These are phyloP conservation scores for Calameuta pallipes DNA, from an alignment of 2,888 invertebrate species.

Conservation along the genomic window DNA sequence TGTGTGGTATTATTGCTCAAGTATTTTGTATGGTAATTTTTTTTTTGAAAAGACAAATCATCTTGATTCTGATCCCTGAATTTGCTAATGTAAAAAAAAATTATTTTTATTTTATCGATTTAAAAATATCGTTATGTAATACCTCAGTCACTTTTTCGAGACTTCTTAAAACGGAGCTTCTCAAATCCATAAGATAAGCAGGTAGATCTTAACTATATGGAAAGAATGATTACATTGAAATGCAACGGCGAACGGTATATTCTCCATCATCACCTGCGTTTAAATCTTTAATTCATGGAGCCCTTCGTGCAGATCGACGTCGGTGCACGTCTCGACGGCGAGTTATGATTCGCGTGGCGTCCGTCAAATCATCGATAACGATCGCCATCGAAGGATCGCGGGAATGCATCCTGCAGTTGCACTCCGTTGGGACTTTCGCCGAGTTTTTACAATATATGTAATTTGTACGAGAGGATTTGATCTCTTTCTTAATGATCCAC, in stretches of 20 bases:
- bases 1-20: too few relatives aligned
- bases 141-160: not conserved
- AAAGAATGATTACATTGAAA: not conserved
- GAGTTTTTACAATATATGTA: not conserved
- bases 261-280: conserved; percentile 39
- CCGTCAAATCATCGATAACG: conserved; percentile 40
- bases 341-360: conserved; percentile 42
- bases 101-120: not conserved
- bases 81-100: not conserved
- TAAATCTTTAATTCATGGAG: conserved; percentile 46
- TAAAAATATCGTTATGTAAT: not conserved
- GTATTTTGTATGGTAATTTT: too few relatives aligned
- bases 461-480: not conserved
- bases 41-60: too few relatives aligned
- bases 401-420: not conserved
- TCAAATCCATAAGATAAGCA: not conserved
- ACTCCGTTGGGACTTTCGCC: not conserved
- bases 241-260: not conserved
- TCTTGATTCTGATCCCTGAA: not conserved
- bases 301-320: conserved; percentile 7
- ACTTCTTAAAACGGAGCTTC: not conserved
- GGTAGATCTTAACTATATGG: not conserved
- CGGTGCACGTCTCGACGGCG: not conserved
- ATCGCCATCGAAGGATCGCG: conserved; percentile 16
- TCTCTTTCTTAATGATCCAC: not conserved